Conservation (phyloP, 2,113 vertebrate genomes). For the Dendropsophus ebraccatus region DNA sequence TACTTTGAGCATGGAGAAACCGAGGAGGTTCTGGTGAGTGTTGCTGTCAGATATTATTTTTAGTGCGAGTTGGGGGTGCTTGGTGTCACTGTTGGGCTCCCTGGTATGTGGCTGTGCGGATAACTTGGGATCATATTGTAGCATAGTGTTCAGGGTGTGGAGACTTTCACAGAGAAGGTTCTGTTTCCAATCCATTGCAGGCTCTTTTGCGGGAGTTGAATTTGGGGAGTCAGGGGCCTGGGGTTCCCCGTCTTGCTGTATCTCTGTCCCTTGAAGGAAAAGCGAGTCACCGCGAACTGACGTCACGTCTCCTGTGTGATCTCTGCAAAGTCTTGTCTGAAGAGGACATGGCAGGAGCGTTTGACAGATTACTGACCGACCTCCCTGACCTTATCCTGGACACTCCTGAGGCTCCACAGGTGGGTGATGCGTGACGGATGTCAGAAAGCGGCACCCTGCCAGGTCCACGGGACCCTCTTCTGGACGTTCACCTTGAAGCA, state of each 20-base stretch:
- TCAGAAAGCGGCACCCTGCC: too few relatives aligned
- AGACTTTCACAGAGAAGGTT: neutral
- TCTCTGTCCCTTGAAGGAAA: slow-evolving; percentile 84
- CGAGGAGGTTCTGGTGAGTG: slow-evolving; percentile 81
- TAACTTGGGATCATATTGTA: too few relatives aligned
- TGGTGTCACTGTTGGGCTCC: neutral
- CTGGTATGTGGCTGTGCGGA: neutral
- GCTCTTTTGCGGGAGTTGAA: slow-evolving; percentile 81
- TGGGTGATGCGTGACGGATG: slow-evolving; percentile 63
- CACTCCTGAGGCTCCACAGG: slow-evolving; percentile 86
- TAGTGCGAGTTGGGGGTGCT: neutral
- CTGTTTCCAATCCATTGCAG: slow-evolving; percentile 61
- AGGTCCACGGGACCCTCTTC: too few relatives aligned
- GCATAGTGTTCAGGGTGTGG: too few relatives aligned
- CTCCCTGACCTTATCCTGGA: slow-evolving; percentile 86
- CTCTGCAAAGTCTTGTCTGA: slow-evolving; percentile 76
- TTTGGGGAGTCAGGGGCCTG: slow-evolving; percentile 74
- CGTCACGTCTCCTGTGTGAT: slow-evolving; percentile 83
- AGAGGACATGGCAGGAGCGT: slow-evolving; percentile 77
- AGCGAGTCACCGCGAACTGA: slow-evolving; percentile 87
- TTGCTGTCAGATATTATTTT: neutral
- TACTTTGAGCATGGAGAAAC: slow-evolving; percentile 89
- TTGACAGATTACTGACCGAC: slow-evolving; percentile 80
- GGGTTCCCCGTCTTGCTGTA: slow-evolving; percentile 81
- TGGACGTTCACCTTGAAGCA: neutral